Evolutionary conservation across 2,113 vertebrate genomes (phyloP), one percentile per base, ranked within the genome.

Genomic region (Takifugu bimaculatus): DNA sequence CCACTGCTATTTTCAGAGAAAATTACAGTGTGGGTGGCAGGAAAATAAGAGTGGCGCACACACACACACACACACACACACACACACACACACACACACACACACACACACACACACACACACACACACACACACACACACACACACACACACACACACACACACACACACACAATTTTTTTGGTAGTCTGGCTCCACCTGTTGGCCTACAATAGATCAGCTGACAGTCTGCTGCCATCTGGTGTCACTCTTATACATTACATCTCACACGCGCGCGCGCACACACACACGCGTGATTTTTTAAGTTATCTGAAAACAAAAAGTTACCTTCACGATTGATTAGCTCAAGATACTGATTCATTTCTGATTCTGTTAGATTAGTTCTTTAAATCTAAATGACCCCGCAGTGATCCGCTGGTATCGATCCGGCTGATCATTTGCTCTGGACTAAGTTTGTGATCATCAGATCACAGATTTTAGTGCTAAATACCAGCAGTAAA

Each of bases 1-100:
- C 47, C 49, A 1, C 29, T 47, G 50, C 72, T 84, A 83, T 87
- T 88, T 85, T 3, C 63, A 77, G 75, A 77, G 50, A 7, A 83
- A 88, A 88, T 88, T 82, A 87, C 68, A 87, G 76, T 64, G 56
- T 27, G 35, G 0, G 27, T 29, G 64, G 50, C 25, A 42, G 0
- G 27, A 48, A 59, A 57, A 15, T 2, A 7, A 12, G 26, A 43
- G 55, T 25, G 5, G 2, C n/a, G 13, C 47, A 11, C 27, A 42
- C 63, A 65, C 47, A 49, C 47, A n/a, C 47, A n/a, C 47, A 49
- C 15, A 45, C 47, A 49, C 47, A 49, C 47, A n/a, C 47, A 49
- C 15, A 45, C 47, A 49, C 47, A 49, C 47, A n/a, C 47, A 49
- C 15, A 45, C 47, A 49, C 47, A 49, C 47, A n/a, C 47, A 49